A percentile compares a stretch with the other conserved stretches of the same genome.
These are phyloP conservation scores for Felis catus DNA, from an alignment of 2,113 vertebrate genomes.

Conservation along the genomic window DNA sequence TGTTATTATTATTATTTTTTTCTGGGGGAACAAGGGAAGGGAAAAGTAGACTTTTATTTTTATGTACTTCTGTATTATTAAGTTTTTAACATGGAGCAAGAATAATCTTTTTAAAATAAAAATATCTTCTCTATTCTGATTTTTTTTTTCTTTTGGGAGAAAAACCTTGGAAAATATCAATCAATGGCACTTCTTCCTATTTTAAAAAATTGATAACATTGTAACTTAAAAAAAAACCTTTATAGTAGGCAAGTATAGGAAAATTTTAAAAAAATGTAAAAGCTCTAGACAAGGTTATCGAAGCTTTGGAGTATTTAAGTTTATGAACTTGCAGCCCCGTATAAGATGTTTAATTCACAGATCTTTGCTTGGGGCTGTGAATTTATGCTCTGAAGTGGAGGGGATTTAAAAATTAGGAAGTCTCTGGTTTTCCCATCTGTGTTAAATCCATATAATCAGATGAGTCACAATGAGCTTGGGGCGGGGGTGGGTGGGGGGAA, in stretches of 20 bases:
- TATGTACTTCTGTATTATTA: neutral
- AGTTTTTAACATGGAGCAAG: neutral
- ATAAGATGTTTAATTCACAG: conserved; percentile 44
- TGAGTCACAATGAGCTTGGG: neutral
- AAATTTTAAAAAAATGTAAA: neutral
- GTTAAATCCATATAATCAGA: conserved; percentile 24
- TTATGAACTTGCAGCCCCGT: conserved; percentile 25
- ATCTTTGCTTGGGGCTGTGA: conserved; percentile 1
- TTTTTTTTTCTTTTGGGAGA: neutral
- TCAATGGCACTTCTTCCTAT: neutral
- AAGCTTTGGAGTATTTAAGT: conserved; percentile 18
- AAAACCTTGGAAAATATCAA: conserved; percentile 1
- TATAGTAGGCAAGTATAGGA: neutral
- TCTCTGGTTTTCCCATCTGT: neutral
- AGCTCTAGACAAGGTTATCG: neutral
- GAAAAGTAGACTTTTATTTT: neutral
- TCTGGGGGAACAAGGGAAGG: neutral
- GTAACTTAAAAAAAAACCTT: neutral
- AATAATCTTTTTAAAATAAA: conserved; percentile 25
- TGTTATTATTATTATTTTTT: neutral
- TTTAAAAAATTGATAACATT: neutral
- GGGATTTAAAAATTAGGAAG: conserved; percentile 28
- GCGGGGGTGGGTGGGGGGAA: neutral
- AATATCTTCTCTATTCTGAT: neutral
- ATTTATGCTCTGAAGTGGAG: conserved; percentile 1